Evolutionary conservation across 1,140 invertebrate species (phyloP).

Genomic region (Lepidotrigona ventralis): DNA sequence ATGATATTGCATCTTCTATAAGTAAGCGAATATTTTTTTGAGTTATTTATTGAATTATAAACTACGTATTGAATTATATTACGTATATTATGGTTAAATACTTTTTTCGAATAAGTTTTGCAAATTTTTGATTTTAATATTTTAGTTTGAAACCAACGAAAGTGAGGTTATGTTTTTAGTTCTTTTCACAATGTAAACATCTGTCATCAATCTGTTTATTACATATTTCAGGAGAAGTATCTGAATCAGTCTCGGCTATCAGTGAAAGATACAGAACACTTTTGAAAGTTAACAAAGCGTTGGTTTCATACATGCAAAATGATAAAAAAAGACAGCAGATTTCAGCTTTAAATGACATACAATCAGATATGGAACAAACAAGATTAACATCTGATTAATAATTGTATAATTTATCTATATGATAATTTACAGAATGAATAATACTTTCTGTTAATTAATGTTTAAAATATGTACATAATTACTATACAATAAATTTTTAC

Average conservation of each 20-base stretch:
- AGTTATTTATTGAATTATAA: neutral
- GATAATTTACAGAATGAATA: neutral
- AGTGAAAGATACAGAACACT: slow-evolving; percentile 27
- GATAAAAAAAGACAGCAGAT: slow-evolving; percentile 9
- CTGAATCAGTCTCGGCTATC: slow-evolving; percentile 42
- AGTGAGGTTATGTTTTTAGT: slow-evolving; percentile 15
- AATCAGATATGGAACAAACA: neutral
- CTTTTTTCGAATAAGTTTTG: neutral
- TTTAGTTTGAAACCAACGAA: neutral
- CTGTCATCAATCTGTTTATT: neutral
- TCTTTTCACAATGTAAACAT: neutral
- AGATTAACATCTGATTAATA: neutral
- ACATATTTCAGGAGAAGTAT: slow-evolving; percentile 50
- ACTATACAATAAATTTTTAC: neutral
- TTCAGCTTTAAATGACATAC: neutral
- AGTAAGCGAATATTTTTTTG: slow-evolving; percentile 46
- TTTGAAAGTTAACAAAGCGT: slow-evolving; percentile 45
- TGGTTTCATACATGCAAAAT: slow-evolving; percentile 36
- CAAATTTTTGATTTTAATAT: neutral
- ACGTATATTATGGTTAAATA: neutral
- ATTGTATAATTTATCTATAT: neutral
- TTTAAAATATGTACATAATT: neutral
- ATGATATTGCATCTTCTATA: slow-evolving; percentile 49
- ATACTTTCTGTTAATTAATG: neutral
- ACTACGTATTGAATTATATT: too few species aligned